Conservation (phyloP, 2,113 vertebrate species). For the Ophthalmolycus amberensis region DNA sequence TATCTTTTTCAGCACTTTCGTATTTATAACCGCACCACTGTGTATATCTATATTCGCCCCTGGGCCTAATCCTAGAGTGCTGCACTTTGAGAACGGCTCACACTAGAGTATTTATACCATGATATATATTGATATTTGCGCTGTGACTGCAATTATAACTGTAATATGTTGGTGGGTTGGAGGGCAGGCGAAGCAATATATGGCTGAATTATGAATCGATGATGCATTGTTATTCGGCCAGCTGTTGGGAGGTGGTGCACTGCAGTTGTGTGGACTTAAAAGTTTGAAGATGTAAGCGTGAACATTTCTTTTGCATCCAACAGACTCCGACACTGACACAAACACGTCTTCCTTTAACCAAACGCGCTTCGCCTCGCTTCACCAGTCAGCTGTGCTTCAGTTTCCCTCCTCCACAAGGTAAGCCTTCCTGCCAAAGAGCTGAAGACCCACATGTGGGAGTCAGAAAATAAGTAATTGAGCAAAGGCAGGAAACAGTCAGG, state of each 20-base stretch:
- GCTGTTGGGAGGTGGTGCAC: constrained; percentile 41
- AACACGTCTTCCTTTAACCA: constrained; percentile 12
- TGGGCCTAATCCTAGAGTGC: constrained; percentile 40
- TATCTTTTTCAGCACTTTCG: constrained; percentile 50
- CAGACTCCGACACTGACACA: neutral
- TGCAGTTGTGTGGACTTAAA: constrained; percentile 40
- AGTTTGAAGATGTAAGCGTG: constrained; percentile 8
- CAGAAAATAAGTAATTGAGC: constrained; percentile 74
- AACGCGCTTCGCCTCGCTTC: constrained; percentile 23
- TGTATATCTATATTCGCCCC: constrained; percentile 39
- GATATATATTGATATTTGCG: constrained; percentile 53
- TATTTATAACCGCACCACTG: constrained; percentile 35
- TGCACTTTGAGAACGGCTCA: constrained; percentile 45
- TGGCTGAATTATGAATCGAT: constrained; percentile 41
- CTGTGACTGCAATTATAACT: constrained; percentile 52
- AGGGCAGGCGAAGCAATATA: constrained; percentile 29
- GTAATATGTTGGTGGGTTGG: constrained; percentile 27
- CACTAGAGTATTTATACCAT: constrained; percentile 52
- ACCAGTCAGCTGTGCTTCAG: constrained; percentile 33
- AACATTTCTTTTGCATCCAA: constrained; percentile 7
- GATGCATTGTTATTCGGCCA: constrained; percentile 46
- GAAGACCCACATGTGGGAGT: constrained; percentile 76
- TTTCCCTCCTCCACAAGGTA: constrained; percentile 69
- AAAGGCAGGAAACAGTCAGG: constrained; percentile 70
- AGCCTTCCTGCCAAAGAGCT: constrained; percentile 62